A percentile compares a stretch with the other conserved stretches of the same genome.
Evolutionary conservation across 2,797 vertebrate species (phyloP).

Genomic region (Falco concolor): DNA sequence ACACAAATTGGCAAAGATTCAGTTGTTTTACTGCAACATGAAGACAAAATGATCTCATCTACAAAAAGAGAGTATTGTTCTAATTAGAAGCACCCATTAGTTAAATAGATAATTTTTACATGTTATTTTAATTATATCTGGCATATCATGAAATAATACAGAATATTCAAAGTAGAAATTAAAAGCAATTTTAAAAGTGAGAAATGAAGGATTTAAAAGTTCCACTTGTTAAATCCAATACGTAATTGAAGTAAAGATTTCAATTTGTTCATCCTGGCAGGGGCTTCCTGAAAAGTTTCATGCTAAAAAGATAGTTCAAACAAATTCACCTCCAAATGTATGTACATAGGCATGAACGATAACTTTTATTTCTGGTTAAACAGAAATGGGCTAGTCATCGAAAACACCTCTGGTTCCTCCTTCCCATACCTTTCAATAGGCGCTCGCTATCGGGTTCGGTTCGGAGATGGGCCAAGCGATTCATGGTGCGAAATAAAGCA

Average conservation of each 20-base stretch:
- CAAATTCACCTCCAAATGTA: not conserved
- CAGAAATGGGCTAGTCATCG: not conserved
- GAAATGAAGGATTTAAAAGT: not conserved
- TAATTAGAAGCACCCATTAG: not conserved
- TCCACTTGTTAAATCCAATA: not conserved
- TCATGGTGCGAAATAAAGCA: slow-evolving; percentile 84
- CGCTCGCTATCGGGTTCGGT: slow-evolving; percentile 88
- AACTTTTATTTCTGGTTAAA: not conserved
- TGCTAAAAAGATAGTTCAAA: not conserved
- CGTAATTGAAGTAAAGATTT: not conserved
- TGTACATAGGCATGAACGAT: not conserved
- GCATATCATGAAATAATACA: not conserved
- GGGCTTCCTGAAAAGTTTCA: not conserved
- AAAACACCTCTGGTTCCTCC: not conserved
- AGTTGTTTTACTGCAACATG: not conserved
- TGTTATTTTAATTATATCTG: not conserved
- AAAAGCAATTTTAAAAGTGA: not conserved
- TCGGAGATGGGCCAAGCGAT: slow-evolving; percentile 82
- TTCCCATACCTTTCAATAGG: slow-evolving; percentile 82
- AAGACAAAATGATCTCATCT: not conserved
- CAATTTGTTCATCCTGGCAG: not conserved
- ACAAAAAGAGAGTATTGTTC: not conserved
- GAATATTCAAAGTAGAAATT: not conserved
- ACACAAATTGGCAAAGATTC: not conserved
- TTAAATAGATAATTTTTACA: not conserved